Conservation (phyloP, 1,140 invertebrate species). For the Trachelipus rathkii region DNA sequence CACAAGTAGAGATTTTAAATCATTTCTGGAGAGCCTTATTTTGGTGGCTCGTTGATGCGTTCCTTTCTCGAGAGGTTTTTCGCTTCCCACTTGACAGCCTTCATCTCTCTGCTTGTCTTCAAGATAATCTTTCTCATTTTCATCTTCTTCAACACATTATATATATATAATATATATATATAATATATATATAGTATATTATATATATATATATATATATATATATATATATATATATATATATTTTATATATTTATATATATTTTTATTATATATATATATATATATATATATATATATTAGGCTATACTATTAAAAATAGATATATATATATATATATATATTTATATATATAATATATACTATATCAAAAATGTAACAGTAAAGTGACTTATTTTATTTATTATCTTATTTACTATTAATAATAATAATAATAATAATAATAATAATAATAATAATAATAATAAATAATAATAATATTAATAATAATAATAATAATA, state of each 20-base stretch:
- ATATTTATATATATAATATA: slow-evolving; percentile 1
- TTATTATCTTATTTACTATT: too few relatives aligned
- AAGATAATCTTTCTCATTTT: not conserved
- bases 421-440: too few relatives aligned
- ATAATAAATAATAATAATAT: too few relatives aligned
- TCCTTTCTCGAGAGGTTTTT: not conserved
- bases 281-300: not conserved
- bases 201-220: slow-evolving; percentile 15
- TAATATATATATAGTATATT: slow-evolving; percentile 14
- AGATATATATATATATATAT: slow-evolving; percentile 5
- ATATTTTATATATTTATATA: not conserved
- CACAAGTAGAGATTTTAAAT: not conserved
- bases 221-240: slow-evolving; percentile 13
- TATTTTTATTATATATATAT: not conserved
- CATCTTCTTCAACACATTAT: not conserved
- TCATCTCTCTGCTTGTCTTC: slow-evolving; percentile 6
- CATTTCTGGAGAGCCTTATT: not conserved
- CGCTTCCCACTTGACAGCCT: slow-evolving; percentile 7
- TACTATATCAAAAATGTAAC: too few relatives aligned
- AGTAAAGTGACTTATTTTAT: too few relatives aligned
- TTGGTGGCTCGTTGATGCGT: not conserved
- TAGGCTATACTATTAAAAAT: too few relatives aligned
- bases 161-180: slow-evolving; percentile 15
- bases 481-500: too few relatives aligned
- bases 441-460: too few relatives aligned